phyloP scores from a whole-genome alignment of 53 echinoderm and acorn worm genomes.

The Temnopleurus reevesii region DNA sequence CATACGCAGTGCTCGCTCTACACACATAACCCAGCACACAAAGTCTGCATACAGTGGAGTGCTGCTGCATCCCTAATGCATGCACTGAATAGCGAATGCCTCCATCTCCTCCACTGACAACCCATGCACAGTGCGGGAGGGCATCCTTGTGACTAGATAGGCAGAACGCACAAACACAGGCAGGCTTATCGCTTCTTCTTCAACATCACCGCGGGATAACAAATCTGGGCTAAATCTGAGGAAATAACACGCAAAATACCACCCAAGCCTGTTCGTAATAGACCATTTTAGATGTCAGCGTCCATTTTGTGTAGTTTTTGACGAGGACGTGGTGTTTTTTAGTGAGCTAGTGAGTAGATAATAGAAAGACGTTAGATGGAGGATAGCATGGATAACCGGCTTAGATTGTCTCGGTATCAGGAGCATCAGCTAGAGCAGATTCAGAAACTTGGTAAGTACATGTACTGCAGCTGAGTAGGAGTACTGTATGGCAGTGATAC shows the following conservation, averaged over 20 bases:
- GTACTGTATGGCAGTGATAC: background rate
- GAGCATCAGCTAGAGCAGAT: slow-evolving; percentile 57
- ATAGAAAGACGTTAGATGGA: slow-evolving; percentile 9
- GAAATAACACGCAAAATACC: slow-evolving; percentile 28
- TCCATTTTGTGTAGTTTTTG: background rate
- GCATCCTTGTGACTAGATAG: background rate
- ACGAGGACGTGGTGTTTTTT: slow-evolving; percentile 1
- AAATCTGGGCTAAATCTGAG: slow-evolving; percentile 50
- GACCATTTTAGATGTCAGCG: background rate
- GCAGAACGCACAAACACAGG: slow-evolving; percentile 1
- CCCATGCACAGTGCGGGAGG: background rate
- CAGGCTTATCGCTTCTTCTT: slow-evolving; percentile 27
- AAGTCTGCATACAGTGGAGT: background rate
- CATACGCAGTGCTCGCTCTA: background rate
- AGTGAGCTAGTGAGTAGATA: slow-evolving; percentile 1
- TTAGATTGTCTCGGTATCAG: slow-evolving; percentile 42
- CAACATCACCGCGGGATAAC: background rate
- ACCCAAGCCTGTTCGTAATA: background rate
- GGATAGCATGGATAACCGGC: slow-evolving; percentile 52
- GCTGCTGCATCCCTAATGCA: slow-evolving; percentile 13
- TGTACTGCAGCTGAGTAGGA: background rate
- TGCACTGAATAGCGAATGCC: background rate
- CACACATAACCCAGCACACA: slow-evolving; percentile 27
- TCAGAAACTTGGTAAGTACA: slow-evolving; percentile 51
- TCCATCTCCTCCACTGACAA: background rate